phyloP scores from a whole-genome alignment of 2,113 vertebrate species.

The Chaetodon auriga region DNA sequence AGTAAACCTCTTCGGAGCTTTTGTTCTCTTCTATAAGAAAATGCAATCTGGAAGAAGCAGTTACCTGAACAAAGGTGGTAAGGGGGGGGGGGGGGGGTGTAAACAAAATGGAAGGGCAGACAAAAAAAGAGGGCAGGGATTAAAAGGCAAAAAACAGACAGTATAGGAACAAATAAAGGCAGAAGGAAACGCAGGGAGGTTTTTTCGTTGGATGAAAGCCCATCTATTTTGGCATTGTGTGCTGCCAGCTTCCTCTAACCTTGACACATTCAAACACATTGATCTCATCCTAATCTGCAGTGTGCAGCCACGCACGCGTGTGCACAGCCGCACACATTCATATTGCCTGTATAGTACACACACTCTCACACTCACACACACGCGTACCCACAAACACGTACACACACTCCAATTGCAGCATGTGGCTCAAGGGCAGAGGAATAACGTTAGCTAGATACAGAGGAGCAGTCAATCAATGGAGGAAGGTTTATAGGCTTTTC shows the following conservation, averaged over 20 bases:
- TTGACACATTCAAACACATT: constrained; percentile 77
- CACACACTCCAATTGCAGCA: constrained; percentile 53
- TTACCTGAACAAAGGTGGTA: constrained; percentile 15
- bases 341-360: constrained; percentile 19
- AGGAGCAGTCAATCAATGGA: constrained; percentile 71
- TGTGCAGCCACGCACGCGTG: constrained; percentile 28
- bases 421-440: constrained; percentile 74
- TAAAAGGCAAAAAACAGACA: constrained; percentile 48
- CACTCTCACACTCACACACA: not conserved
- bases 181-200: constrained; percentile 27
- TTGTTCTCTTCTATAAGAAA: constrained; percentile 1
- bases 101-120: constrained; percentile 19
- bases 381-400: not conserved
- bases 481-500: constrained; percentile 75
- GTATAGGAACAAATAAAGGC: constrained; percentile 51
- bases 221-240: constrained; percentile 57
- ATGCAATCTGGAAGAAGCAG: constrained; percentile 13
- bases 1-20: not conserved
- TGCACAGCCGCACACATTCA: constrained; percentile 28
- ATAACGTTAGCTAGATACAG: constrained; percentile 66
- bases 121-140: constrained; percentile 22
- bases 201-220: constrained; percentile 58
- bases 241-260: constrained; percentile 62
- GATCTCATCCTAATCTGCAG: constrained; percentile 76
- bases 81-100: not conserved